Conservation (phyloP, 2,888 invertebrate genomes). For the Ditula angustiorana region DNA sequence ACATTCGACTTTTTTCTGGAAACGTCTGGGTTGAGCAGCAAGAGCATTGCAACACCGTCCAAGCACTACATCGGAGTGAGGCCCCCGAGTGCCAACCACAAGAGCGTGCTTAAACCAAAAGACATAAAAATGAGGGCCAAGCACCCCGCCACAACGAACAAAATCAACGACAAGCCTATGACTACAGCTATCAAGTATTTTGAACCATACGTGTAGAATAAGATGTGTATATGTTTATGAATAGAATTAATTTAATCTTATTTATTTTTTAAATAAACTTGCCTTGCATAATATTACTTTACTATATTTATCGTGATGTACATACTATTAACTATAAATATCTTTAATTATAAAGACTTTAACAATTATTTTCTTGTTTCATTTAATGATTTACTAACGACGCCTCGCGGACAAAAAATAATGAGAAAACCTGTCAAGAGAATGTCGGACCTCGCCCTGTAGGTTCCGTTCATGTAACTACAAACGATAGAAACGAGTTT, state of each 20-base stretch:
- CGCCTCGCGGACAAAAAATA: too few species aligned
- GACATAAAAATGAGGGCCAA: slow-evolving; percentile 91
- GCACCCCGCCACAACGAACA: slow-evolving; percentile 86
- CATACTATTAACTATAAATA: slow-evolving; percentile 36
- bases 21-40: slow-evolving; percentile 92
- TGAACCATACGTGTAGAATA: slow-evolving; percentile 79
- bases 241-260: slow-evolving; percentile 68
- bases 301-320: slow-evolving; percentile 47
- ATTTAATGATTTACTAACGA: slow-evolving; percentile 53
- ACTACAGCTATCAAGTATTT: slow-evolving; percentile 85
- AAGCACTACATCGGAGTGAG: slow-evolving; percentile 74
- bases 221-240: slow-evolving; percentile 47
- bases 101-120: slow-evolving; percentile 91
- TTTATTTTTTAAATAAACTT: slow-evolving; percentile 82
- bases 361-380: slow-evolving; percentile 67
- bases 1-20: slow-evolving; percentile 92
- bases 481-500: too few species aligned
- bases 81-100: slow-evolving; percentile 89
- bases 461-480: too few species aligned
- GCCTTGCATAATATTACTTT: slow-evolving; percentile 79
- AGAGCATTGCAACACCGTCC: slow-evolving; percentile 88
- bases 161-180: slow-evolving; percentile 84
- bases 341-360: slow-evolving; percentile 57
- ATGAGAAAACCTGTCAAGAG: too few species aligned
- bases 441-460: too few species aligned